phyloP scores from a whole-genome alignment of 2,888 invertebrate species.

The Polyploca ridens region DNA sequence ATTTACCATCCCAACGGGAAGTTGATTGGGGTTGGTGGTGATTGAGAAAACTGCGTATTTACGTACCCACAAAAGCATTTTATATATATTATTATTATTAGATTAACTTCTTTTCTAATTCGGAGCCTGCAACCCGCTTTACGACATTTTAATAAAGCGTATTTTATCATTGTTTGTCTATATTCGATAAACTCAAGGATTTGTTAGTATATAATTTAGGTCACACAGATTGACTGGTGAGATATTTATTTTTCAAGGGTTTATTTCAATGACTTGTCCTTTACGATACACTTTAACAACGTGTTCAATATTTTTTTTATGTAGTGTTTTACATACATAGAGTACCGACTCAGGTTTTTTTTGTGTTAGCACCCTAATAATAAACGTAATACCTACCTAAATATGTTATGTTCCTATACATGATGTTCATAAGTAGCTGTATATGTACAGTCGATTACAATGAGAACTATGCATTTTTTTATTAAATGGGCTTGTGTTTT shows the following conservation, averaged over 20 bases:
- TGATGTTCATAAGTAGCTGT: too few relatives aligned
- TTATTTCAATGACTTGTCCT: conserved; percentile 58
- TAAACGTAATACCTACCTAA: too few relatives aligned
- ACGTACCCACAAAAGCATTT: too few relatives aligned
- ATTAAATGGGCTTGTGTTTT: too few relatives aligned
- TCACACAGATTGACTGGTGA: conserved; percentile 67
- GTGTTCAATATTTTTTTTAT: background rate
- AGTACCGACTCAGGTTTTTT: background rate
- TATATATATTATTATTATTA: too few relatives aligned
- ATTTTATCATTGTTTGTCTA: conserved; percentile 53
- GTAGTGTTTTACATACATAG: background rate
- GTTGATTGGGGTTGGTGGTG: too few relatives aligned
- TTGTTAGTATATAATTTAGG: conserved; percentile 66
- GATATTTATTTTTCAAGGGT: conserved; percentile 69
- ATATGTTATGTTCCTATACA: too few relatives aligned
- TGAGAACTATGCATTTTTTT: too few relatives aligned
- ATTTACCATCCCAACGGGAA: too few relatives aligned
- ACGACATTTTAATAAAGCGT: conserved; percentile 30
- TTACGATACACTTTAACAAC: background rate
- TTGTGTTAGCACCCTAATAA: too few relatives aligned
- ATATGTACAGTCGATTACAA: too few relatives aligned
- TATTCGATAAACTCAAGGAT: conserved; percentile 77
- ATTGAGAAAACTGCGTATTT: too few relatives aligned
- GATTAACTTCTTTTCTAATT: background rate
- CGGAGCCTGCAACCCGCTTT: conserved; percentile 18